These are phyloP conservation scores for Nerophis ophidion DNA, from an alignment of 2,113 vertebrate genomes.

Conservation along the genomic window DNA sequence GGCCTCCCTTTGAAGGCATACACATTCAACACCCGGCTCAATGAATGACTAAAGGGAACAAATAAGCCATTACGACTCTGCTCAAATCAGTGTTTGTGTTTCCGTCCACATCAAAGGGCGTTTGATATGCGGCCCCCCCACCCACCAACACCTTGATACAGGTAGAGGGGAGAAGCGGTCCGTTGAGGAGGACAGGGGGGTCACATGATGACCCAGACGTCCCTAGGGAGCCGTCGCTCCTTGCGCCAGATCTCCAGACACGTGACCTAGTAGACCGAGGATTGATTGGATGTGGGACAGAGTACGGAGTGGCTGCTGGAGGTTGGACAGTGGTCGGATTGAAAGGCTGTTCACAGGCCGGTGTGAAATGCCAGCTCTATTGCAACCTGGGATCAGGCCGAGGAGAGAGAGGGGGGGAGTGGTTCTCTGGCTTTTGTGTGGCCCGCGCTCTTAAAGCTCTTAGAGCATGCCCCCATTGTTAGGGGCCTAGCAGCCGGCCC, in stretches of 20 bases:
- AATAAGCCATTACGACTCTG: conserved; percentile 78
- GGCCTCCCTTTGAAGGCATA: conserved; percentile 73
- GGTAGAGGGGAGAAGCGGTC: conserved; percentile 71
- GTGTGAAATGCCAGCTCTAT: conserved; percentile 78
- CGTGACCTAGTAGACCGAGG: conserved; percentile 38
- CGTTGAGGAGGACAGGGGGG: conserved; percentile 55
- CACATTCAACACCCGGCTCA: conserved; percentile 70
- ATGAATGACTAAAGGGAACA: conserved; percentile 82
- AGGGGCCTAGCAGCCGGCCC: conserved; percentile 60
- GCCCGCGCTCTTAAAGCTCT: conserved; percentile 68
- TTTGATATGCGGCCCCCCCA: conserved; percentile 78
- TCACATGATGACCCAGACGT: conserved; percentile 66
- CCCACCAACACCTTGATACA: conserved; percentile 75
- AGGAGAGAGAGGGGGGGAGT: conserved; percentile 59
- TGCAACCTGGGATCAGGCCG: conserved; percentile 63
- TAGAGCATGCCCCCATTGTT: conserved; percentile 73
- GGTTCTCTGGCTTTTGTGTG: conserved; percentile 71
- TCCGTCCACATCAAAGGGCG: conserved; percentile 76
- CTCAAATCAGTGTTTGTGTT: conserved; percentile 76
- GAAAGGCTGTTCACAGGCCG: conserved; percentile 73
- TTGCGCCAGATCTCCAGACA: conserved; percentile 36
- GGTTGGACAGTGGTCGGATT: conserved; percentile 80
- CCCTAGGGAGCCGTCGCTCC: conserved; percentile 57
- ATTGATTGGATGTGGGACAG: conserved; percentile 63
- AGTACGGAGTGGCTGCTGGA: conserved; percentile 39